These are phyloP conservation scores for Myrmecophaga tridactyla DNA, from an alignment of 2,113 vertebrate species.

Conservation along the genomic window DNA sequence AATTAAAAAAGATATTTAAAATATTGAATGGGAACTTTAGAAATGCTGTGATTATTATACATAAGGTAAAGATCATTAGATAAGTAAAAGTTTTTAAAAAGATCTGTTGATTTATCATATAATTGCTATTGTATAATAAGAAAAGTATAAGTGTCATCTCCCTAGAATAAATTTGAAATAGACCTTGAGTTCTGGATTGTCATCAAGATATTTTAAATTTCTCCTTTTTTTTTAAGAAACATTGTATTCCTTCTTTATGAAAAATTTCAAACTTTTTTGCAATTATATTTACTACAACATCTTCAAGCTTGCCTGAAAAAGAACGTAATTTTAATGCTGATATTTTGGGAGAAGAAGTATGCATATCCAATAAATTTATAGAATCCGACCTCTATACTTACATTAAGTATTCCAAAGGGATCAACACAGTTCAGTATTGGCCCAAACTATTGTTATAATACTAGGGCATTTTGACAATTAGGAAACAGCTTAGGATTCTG, in stretches of 20 bases:
- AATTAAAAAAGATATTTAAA: not conserved
- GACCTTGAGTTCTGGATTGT: not conserved
- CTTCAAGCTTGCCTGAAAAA: not conserved
- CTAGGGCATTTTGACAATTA: not conserved
- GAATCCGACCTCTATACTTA: not conserved
- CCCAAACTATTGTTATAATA: not conserved
- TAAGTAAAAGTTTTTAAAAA: not conserved
- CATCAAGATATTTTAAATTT: not conserved
- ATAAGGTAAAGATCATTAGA: not conserved
- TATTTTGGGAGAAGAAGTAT: rapidly evolving
- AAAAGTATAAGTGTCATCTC: not conserved
- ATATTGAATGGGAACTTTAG: not conserved
- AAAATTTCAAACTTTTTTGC: not conserved
- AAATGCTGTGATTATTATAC: not conserved
- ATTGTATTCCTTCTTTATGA: not conserved
- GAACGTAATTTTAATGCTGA: too few species aligned
- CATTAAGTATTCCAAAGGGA: not conserved
- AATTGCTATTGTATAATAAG: not conserved
- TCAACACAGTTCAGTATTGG: not conserved
- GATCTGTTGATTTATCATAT: not conserved
- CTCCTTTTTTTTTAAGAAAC: not conserved
- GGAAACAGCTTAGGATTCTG: not conserved
- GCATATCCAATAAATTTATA: not conserved
- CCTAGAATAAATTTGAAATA: not conserved
- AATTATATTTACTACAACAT: not conserved